These are phyloP conservation scores for Cryptops parisi DNA, from an alignment of 2,888 invertebrate species.

Conservation along the genomic window DNA sequence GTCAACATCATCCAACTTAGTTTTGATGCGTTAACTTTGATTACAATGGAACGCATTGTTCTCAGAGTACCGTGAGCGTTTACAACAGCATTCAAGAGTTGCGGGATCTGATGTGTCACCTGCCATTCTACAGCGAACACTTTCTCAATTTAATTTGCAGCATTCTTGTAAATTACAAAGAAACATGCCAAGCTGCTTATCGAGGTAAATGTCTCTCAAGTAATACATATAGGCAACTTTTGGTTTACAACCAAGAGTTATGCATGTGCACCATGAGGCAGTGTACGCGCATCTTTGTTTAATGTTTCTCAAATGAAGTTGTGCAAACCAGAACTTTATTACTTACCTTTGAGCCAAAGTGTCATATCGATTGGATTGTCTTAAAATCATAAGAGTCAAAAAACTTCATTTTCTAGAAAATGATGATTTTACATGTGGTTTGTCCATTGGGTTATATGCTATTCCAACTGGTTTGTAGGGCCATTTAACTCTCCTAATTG, in stretches of 20 bases:
- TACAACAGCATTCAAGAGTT: slow-evolving; percentile 52
- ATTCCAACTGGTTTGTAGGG: no score
- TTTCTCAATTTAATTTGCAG: slow-evolving; percentile 56
- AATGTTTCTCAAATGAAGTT: not conserved
- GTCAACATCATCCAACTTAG: not conserved
- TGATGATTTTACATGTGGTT: no score
- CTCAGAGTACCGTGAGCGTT: slow-evolving; percentile 55
- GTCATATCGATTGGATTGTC: no score
- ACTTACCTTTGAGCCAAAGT: no score
- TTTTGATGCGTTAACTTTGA: slow-evolving; percentile 5
- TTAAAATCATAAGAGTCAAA: no score
- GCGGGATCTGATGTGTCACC: slow-evolving; percentile 48
- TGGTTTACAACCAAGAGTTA: not conserved
- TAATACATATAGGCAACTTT: not conserved
- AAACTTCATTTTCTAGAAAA: no score
- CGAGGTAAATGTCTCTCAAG: slow-evolving; percentile 30
- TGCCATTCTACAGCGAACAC: slow-evolving; percentile 59
- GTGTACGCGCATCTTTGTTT: not conserved
- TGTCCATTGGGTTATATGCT: no score
- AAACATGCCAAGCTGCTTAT: slow-evolving; percentile 58
- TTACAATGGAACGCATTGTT: no score
- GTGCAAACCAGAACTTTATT: no score
- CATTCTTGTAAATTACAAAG: slow-evolving; percentile 54
- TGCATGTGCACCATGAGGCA: not conserved
- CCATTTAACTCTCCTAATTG: no score